Evolutionary conservation across 2,888 invertebrate genomes (phyloP).

Genomic region (Cynaeus angustus): DNA sequence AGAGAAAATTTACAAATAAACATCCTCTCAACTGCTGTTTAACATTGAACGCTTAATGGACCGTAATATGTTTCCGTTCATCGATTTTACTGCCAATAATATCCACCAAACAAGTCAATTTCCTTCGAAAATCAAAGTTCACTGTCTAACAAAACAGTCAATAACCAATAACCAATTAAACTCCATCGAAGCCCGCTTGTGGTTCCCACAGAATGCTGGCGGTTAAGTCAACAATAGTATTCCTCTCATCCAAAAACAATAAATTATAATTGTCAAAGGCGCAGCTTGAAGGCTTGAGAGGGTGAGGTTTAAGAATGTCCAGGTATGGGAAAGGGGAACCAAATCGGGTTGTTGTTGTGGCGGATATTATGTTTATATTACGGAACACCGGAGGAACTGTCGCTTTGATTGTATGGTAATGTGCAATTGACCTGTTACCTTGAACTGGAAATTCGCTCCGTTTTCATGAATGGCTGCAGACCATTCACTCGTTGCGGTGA

Average conservation of each 20-base stretch:
- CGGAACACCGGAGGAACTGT: neutral
- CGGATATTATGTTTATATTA: neutral
- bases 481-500: constrained; percentile 28
- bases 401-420: constrained; percentile 44
- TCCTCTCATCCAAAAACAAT: constrained; percentile 11
- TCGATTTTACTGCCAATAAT: constrained; percentile 29
- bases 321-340: neutral
- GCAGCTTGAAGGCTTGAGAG: constrained; percentile 13
- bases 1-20: constrained; percentile 41
- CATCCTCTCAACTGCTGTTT: constrained; percentile 36
- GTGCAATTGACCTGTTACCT: constrained; percentile 40
- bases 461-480: constrained; percentile 29
- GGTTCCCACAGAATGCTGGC: constrained; percentile 12
- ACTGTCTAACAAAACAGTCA: too few relatives aligned
- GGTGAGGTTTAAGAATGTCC: neutral
- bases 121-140: constrained; percentile 6
- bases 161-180: neutral
- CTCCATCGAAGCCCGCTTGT: constrained; percentile 1
- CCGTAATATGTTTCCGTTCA: constrained; percentile 27
- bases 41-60: constrained; percentile 37
- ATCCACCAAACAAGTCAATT: constrained; percentile 10
- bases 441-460: constrained; percentile 40
- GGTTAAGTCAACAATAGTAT: constrained; percentile 16
- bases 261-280: constrained; percentile 22
- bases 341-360: neutral